Base-by-base conservation (phyloP, 2,888 invertebrate genomes). In the Callimorpha dominula region DNA sequence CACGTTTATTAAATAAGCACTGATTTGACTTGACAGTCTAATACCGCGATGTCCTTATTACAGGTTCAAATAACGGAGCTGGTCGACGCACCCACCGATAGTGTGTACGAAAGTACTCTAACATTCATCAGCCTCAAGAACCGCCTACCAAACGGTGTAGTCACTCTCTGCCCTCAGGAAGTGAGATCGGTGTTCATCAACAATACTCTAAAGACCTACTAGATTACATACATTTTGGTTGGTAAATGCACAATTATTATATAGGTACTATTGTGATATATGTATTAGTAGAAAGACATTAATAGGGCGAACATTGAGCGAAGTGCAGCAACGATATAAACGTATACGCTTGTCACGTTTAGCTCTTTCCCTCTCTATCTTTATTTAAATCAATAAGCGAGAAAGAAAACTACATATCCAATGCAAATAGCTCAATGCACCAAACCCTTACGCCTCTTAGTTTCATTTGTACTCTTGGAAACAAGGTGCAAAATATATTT, bases 101-200 rank as follows among this genome's bases (percentile, higher is more conserved):
- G 87, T 52, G 87, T 96, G 64, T 93, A 91, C 81, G 95, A 96
- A 76, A 94, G 96, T 42, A 92, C 96, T 0, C 86, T 97, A 40
- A 96, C 97, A 7, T 96, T 96, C 88, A 89, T 94, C 17, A 89
- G 88, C 54, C 78, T 95, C 42, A 90, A 92, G 64, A 81, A 78
- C 12, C 84, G 83, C 0, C 43, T 94, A 6, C 86, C 90, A 2
- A 88, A 85, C 65, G 91, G 88, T 0, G 76, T 89, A 0, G 72
- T 93, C 68, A 90, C 92, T 1, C 89, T 96, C 4, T 97, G 97
- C 84, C 96, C 96, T 42, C 96, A 96, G 96, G 96, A 96, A 79
- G 90, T 96, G 65, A 91, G 96, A 73, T 96, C 96, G 0, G 96
- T 96, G 60, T 94, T 96, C 85, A 85, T 95, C 68, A 92, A 94